A percentile compares a stretch with the other conserved stretches of the same genome.
phyloP scores from a whole-genome alignment of 1,140 invertebrate genomes.

The Drosophila pectinifera region DNA sequence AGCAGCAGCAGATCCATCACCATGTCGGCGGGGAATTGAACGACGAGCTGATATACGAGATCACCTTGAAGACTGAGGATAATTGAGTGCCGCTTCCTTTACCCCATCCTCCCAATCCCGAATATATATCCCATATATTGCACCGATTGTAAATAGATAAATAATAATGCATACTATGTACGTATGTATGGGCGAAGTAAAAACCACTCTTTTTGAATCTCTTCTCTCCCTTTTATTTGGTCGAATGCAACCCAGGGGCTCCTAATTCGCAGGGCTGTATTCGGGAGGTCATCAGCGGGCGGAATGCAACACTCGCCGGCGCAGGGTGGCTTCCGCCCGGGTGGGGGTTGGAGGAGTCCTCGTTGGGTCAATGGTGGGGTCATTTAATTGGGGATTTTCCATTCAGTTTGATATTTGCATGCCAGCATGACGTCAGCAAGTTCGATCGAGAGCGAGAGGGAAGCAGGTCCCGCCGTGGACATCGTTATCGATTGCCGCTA shows the following conservation, averaged over 20 bases:
- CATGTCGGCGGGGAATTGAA: constrained; percentile 33
- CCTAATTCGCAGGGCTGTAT: constrained; percentile 25
- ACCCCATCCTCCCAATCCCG: neutral
- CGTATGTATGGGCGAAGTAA: neutral
- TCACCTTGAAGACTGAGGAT: constrained; percentile 75
- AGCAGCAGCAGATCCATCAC: constrained; percentile 19
- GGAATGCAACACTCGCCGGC: constrained; percentile 23
- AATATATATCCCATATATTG: neutral
- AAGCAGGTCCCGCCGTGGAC: neutral
- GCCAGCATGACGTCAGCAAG: constrained; percentile 33
- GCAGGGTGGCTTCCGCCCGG: neutral
- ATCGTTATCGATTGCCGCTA: constrained; percentile 13
- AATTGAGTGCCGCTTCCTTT: constrained; percentile 43
- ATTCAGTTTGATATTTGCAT: constrained; percentile 20
- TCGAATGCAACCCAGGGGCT: constrained; percentile 27
- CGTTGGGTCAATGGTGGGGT: neutral
- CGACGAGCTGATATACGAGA: constrained; percentile 71
- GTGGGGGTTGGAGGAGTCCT: too few relatives aligned
- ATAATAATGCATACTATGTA: neutral
- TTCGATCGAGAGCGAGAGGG: constrained; percentile 10
- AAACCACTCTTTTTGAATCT: constrained; percentile 3
- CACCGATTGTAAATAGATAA: constrained; percentile 19
- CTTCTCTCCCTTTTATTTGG: neutral
- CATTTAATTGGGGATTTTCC: constrained; percentile 28
- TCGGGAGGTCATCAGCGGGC: constrained; percentile 7